Conservation (phyloP, 2,888 invertebrate genomes). For the Dione vanillae region DNA sequence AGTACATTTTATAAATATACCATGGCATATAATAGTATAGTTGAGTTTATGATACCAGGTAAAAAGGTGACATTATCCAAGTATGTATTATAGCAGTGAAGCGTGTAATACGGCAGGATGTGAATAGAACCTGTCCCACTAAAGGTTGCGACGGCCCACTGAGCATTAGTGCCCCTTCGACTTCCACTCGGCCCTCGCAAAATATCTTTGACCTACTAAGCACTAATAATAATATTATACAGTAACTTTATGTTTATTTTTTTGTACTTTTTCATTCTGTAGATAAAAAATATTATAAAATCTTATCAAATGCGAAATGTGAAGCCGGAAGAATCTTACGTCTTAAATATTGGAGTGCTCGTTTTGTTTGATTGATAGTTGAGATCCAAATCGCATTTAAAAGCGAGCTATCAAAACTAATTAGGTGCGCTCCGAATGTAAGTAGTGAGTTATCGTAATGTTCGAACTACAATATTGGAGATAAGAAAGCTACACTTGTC, state of each 20-base stretch:
- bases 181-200: conserved; percentile 15
- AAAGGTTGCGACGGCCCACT: conserved; percentile 33
- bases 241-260: background rate
- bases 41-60: background rate
- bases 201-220: conserved; percentile 31
- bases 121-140: conserved; percentile 26
- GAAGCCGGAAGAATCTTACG: conserved; percentile 24
- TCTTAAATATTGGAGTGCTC: conserved; percentile 31
- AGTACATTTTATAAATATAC: background rate
- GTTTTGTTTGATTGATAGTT: conserved; percentile 41
- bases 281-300: background rate
- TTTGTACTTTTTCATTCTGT: background rate
- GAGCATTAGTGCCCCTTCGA: conserved; percentile 26
- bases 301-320: conserved; percentile 22
- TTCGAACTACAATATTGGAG: conserved; percentile 37
- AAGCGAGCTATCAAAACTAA: conserved; percentile 43
- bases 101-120: conserved; percentile 11
- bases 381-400: conserved; percentile 37
- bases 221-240: background rate
- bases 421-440: conserved; percentile 36
- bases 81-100: conserved; percentile 3
- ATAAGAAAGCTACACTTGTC: conserved; percentile 59
- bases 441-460: conserved; percentile 39
- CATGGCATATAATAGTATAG: background rate
- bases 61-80: conserved; percentile 20